Conservation (phyloP, 2,797 vertebrate species). For the Falco biarmicus region DNA sequence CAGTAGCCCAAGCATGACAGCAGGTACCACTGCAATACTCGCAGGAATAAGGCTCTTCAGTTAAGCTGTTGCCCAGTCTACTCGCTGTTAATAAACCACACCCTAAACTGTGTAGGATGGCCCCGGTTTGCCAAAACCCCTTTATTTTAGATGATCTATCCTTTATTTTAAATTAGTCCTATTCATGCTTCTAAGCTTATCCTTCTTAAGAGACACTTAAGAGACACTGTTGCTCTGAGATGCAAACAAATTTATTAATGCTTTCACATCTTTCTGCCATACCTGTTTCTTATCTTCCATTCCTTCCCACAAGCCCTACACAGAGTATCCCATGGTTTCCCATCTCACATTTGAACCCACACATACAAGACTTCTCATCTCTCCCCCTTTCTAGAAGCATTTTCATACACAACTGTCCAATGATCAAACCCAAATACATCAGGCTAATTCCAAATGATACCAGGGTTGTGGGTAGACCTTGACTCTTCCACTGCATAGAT, state of each 20-base stretch:
- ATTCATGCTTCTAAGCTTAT: background rate
- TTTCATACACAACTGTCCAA: background rate
- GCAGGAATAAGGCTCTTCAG: background rate
- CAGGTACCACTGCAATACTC: background rate
- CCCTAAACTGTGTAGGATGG: background rate
- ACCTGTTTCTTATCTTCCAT: background rate
- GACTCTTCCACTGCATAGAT: background rate
- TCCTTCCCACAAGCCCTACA: background rate
- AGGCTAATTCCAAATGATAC: background rate
- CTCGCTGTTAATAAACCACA: background rate
- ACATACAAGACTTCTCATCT: background rate
- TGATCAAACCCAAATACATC: background rate
- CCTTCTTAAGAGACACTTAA: background rate
- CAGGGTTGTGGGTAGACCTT: background rate
- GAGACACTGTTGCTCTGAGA: background rate
- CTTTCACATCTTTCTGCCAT: background rate
- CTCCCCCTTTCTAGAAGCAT: background rate
- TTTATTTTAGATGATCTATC: background rate
- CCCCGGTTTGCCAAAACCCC: background rate
- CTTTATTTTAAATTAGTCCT: background rate
- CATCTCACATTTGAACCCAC: background rate
- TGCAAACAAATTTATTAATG: background rate
- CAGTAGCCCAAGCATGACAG: background rate
- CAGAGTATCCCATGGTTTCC: background rate
- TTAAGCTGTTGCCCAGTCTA: background rate